Evolutionary conservation across 1,140 invertebrate species (phyloP).

Genomic region (Harpegnathos saltator): DNA sequence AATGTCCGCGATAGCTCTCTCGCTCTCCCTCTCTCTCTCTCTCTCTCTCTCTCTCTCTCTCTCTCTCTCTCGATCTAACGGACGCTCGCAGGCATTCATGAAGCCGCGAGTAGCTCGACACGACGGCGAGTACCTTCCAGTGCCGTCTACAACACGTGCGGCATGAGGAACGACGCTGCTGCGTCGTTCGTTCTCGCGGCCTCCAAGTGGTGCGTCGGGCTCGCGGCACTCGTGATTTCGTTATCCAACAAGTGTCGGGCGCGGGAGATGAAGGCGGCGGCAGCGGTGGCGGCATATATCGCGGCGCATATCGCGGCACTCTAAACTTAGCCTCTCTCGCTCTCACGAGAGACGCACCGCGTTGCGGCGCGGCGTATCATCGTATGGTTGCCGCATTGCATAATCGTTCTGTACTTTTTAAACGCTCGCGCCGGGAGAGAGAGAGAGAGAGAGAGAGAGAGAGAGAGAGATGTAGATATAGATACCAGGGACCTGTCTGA

Average conservation of each 20-base stretch:
- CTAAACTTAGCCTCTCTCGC: constrained; percentile 77
- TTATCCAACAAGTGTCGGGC: constrained; percentile 77
- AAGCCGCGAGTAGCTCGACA: no score
- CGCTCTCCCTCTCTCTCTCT: no score
- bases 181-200: constrained; percentile 36
- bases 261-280: constrained; percentile 55
- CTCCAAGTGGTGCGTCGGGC: constrained; percentile 11
- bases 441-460: no score
- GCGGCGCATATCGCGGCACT: constrained; percentile 63
- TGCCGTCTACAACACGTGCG: constrained; percentile 7
- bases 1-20: no score
- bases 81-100: no score
- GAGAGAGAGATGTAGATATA: constrained; percentile 64
- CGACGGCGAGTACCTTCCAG: no score
- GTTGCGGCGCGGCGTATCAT: constrained; percentile 61
- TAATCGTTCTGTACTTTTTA: constrained; percentile 78
- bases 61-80: no score
- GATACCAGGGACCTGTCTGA: constrained; percentile 57
- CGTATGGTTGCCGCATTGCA: constrained; percentile 73
- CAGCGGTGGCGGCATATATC: constrained; percentile 5
- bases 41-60: no score
- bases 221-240: constrained; percentile 65
- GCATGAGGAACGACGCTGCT: not conserved
- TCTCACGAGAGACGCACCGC: constrained; percentile 71
- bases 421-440: constrained; percentile 3